A percentile compares a stretch with the other conserved stretches of the same genome.
Conservation (phyloP, 2,797 vertebrate genomes). For the Orestias chungarensis region DNA sequence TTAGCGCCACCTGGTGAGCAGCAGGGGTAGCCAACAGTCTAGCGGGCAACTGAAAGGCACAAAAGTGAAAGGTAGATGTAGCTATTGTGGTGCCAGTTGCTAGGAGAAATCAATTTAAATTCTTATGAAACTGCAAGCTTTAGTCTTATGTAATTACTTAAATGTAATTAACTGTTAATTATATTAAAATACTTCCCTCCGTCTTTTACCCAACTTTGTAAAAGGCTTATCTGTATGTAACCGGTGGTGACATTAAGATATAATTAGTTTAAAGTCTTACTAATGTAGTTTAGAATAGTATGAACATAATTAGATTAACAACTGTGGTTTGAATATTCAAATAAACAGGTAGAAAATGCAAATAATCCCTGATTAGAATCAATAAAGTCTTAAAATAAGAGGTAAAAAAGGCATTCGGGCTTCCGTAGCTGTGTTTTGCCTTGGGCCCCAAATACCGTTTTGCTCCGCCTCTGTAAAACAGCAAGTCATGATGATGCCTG, state of each 20-base stretch:
- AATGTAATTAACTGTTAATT: not conserved
- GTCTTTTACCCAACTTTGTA: too few relatives aligned
- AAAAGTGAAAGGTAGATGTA: not conserved
- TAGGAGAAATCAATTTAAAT: not conserved
- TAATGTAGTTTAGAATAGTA: too few relatives aligned
- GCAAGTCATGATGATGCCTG: slow-evolving; percentile 18
- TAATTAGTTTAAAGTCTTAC: too few relatives aligned
- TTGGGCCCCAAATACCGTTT: not conserved
- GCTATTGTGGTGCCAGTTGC: not conserved
- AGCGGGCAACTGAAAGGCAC: slow-evolving; percentile 62
- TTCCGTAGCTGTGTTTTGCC: not conserved
- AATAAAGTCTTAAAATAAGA: not conserved
- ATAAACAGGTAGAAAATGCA: not conserved
- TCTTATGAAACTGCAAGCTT: not conserved
- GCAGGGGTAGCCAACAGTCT: slow-evolving; percentile 78
- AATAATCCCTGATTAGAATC: not conserved
- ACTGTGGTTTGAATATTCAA: too few relatives aligned
- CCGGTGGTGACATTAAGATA: not conserved
- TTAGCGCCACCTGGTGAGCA: slow-evolving; percentile 85
- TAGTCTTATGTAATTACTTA: not conserved
- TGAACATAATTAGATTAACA: too few relatives aligned
- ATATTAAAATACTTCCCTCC: too few relatives aligned
- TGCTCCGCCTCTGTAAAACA: slow-evolving; percentile 3
- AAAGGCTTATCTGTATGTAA: not conserved
- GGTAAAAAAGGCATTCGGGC: not conserved